A percentile compares a stretch with the other conserved stretches of the same genome.
Conservation (phyloP, 2,113 vertebrate species). For the Panthera tigris region DNA sequence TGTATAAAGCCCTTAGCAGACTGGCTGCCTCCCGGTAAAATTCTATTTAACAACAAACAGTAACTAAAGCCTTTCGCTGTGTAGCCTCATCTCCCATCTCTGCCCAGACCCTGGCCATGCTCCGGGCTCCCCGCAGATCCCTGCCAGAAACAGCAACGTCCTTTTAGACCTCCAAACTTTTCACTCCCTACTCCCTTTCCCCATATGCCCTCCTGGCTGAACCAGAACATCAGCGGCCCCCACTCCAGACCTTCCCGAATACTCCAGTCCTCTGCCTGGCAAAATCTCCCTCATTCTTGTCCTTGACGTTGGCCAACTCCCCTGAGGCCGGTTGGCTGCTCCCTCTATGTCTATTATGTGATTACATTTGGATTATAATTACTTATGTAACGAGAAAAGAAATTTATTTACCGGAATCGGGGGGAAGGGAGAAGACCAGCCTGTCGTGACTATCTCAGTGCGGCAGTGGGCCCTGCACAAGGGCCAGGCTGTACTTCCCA, state of each 20-base stretch:
- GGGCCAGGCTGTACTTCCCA: neutral
- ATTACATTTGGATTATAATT: slow-evolving; percentile 60
- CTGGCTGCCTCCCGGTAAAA: neutral
- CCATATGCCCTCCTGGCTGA: neutral
- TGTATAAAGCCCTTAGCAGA: neutral
- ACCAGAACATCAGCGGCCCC: neutral
- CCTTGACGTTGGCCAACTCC: slow-evolving; percentile 32
- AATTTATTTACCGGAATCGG: slow-evolving; percentile 52
- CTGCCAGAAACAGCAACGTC: neutral
- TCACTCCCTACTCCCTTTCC: neutral
- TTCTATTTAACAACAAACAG: neutral
- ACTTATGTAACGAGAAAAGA: slow-evolving; percentile 54
- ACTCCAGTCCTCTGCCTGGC: neutral
- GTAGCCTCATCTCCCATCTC: neutral
- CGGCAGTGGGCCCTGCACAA: neutral
- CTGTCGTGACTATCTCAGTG: neutral
- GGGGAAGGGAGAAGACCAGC: neutral
- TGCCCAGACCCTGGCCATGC: neutral
- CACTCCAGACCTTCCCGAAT: neutral
- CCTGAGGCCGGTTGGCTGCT: neutral
- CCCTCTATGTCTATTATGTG: slow-evolving; percentile 49
- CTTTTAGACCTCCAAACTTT: neutral
- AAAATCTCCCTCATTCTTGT: slow-evolving; percentile 30
- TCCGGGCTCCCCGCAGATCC: neutral
- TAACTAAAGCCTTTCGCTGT: neutral